A percentile compares a stretch with the other conserved stretches of the same genome.
These are phyloP conservation scores for Ooceraea biroi DNA, from an alignment of 1,140 invertebrate genomes.

Conservation along the genomic window DNA sequence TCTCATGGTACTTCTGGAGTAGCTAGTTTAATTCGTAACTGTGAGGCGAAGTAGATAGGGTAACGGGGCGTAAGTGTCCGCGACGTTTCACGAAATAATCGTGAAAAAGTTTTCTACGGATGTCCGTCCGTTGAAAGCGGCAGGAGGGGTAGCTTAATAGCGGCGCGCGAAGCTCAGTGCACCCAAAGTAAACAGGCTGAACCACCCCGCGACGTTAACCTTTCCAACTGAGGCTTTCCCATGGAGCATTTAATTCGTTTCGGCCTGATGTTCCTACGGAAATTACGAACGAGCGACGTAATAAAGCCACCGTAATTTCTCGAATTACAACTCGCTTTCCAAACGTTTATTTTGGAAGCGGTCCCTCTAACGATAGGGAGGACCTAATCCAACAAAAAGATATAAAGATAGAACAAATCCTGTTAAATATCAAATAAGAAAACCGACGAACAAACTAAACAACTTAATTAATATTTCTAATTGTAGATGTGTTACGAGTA, in stretches of 20 bases:
- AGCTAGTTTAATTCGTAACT: slow-evolving; percentile 8
- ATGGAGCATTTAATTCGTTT: slow-evolving; percentile 49
- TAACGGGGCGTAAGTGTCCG: slow-evolving; percentile 51
- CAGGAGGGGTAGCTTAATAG: slow-evolving; percentile 50
- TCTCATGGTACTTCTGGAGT: not conserved
- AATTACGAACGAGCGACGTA: slow-evolving; percentile 51
- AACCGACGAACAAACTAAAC: not conserved
- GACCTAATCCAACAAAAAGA: not conserved
- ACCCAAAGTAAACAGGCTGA: slow-evolving; percentile 57
- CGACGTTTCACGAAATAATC: slow-evolving; percentile 61
- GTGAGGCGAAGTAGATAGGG: slow-evolving; percentile 11
- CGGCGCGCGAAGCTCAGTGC: slow-evolving; percentile 35
- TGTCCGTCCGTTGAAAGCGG: slow-evolving; percentile 22
- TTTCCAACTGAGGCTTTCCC: slow-evolving; percentile 59
- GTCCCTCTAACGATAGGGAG: not conserved
- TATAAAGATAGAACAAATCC: not conserved
- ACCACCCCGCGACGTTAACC: slow-evolving; percentile 55
- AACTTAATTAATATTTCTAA: not conserved
- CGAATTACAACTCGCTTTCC: slow-evolving; percentile 37
- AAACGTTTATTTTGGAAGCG: slow-evolving; percentile 8
- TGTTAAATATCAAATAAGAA: not conserved
- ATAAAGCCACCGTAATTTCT: slow-evolving; percentile 54
- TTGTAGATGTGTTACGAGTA: not conserved
- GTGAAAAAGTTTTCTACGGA: slow-evolving; percentile 59
- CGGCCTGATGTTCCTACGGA: slow-evolving; percentile 47